These are phyloP conservation scores for Megathymus violae DNA, from an alignment of 1,140 invertebrate genomes.

Conservation along the genomic window DNA sequence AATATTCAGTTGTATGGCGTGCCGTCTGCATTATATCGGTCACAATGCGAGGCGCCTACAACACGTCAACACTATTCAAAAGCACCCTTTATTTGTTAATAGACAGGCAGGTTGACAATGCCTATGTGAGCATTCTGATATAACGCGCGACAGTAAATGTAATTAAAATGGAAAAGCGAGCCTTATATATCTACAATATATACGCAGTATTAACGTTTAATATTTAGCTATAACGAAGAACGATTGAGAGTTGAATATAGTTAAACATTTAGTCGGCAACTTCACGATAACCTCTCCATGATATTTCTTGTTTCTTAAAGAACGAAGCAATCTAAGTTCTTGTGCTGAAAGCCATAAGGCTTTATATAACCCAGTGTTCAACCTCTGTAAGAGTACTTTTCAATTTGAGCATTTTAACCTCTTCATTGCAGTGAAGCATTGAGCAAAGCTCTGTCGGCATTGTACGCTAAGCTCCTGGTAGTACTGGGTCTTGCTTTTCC, in stretches of 20 bases:
- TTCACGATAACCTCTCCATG: too few species aligned
- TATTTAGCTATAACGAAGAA: too few species aligned
- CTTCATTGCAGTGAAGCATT: constrained; percentile 83
- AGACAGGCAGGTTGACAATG: constrained; percentile 59
- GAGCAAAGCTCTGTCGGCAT: constrained; percentile 86
- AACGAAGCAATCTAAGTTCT: too few species aligned
- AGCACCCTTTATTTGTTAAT: constrained; percentile 65
- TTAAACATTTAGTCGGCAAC: too few species aligned
- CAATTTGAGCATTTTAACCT: too few species aligned
- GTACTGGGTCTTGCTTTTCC: constrained; percentile 90
- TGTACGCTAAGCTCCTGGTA: constrained; percentile 92
- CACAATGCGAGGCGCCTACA: constrained; percentile 52
- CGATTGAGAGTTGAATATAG: too few species aligned
- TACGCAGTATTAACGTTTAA: too few species aligned
- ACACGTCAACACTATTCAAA: constrained; percentile 64
- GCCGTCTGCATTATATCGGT: constrained; percentile 46
- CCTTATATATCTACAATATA: too few species aligned
- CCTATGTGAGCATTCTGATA: constrained; percentile 48
- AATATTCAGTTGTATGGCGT: constrained; percentile 45
- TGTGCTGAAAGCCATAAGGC: too few species aligned
- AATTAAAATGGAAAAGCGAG: constrained; percentile 53
- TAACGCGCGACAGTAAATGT: constrained; percentile 42
- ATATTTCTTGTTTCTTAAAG: too few species aligned
- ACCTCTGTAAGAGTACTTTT: too few species aligned
- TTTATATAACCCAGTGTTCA: too few species aligned